Conservation (phyloP, 2,113 vertebrate genomes). For the Chascanopsetta lugubris region DNA sequence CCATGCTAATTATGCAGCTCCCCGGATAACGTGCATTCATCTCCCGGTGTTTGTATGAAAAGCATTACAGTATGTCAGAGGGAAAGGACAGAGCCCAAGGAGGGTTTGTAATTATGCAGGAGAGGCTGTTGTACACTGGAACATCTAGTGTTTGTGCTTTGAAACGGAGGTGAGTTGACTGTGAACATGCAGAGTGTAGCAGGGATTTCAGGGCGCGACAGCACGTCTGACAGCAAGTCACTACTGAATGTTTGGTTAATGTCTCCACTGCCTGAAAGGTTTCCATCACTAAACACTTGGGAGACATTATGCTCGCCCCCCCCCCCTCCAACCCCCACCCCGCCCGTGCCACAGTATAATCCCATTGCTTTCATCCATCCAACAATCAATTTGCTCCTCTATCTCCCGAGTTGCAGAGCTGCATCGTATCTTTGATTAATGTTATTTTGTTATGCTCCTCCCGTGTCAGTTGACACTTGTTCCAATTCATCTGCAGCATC, state of each 20-base stretch:
- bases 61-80: not conserved
- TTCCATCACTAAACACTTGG: conserved; percentile 21
- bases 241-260: conserved; percentile 2
- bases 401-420: not conserved
- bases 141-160: conserved; percentile 9
- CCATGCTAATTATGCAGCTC: conserved; percentile 7
- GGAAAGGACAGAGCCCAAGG: not conserved
- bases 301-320: not conserved
- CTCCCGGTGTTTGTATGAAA: conserved; percentile 15
- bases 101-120: conserved; percentile 8
- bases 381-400: conserved; percentile 23
- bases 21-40: conserved; percentile 24
- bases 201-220: not conserved
- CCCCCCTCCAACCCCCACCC: too few relatives aligned
- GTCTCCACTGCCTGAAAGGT: conserved; percentile 29
- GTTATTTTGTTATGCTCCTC: conserved; percentile 15
- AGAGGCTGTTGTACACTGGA: conserved; percentile 1
- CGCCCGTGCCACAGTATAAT: too few relatives aligned
- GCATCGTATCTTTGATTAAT: conserved; percentile 22
- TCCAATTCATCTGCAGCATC: conserved; percentile 11
- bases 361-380: conserved; percentile 15
- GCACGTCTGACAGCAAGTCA: not conserved
- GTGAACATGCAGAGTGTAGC: not conserved
- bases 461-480: not conserved
- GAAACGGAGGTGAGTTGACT: conserved; percentile 14